Base-by-base conservation (phyloP, 2,797 vertebrate species). In the Lindbergichthys nudifrons region DNA sequence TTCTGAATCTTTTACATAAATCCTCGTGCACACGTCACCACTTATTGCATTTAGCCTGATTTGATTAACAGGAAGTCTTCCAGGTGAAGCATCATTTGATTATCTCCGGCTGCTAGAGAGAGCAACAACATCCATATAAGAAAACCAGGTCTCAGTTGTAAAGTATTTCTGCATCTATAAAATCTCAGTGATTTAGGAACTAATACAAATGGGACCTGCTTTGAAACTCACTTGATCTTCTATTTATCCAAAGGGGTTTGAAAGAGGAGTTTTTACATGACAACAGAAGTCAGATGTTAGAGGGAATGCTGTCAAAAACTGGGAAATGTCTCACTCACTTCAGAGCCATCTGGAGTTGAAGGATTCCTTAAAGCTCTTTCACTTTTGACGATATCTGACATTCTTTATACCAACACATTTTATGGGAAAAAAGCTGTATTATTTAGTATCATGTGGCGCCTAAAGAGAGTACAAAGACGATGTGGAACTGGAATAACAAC, bases 351-450 rank as follows among this genome's bases (percentile, higher is more conserved):
- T 75, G 56, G 52, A 79, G 54, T 36, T 73, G 69, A 73, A n/a
- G n/a, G 52, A 71, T 67, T 75, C 48, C 51, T 63, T 65, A 74
- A 23, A 67, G 71, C 19, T 41, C 3, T 59, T 63, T 65, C 54
- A n/a, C 18, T 67, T 71, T 63, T 70, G 52, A 77, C 58, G 41
- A 51, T 62, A 63, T 47, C 58, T 73, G 61, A 69, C 77, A 58
- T 63, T 70, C 53, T 78, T 67, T 65, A 48, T 30, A 10, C 15
- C 0, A 11, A 81, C 45, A 39, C 47, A 36, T 73, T 84, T 82
- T 50, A 78, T 64, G 65, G 67, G 21, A 21, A 52, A 32, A 19
- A 19, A 69, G 19, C 65, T 85, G 77, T 65, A 72, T 81, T 85
- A 80, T 87, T 85, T 74, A 67, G 19, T 42, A 14, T 3, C 0